Evolutionary conservation across 2,888 invertebrate species (phyloP), one percentile per base, ranked within the genome.

Genomic region (Netelia virgata): DNA sequence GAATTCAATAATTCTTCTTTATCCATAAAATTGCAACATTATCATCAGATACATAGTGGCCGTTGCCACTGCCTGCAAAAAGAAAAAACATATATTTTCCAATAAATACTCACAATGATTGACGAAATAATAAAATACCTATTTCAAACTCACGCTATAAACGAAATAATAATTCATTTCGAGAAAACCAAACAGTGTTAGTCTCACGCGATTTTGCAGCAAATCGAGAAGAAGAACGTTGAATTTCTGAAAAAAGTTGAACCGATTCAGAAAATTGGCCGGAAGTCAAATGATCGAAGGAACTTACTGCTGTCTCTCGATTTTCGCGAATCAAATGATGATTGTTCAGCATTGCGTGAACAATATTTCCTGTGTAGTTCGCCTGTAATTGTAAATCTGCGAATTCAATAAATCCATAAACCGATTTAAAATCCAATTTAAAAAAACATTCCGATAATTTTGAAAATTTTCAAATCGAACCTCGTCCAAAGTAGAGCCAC

Each of bases 1-100:
- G 5, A 57, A 57, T 18, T 57, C 0, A 57, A 16, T 18, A 57
- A 57, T 61, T 61, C 1, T 61, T 1, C 18, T 43, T 23, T n/a
- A 23, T 1, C 23, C 14, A 57, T 76, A 55, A 18, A 80, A 59
- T 50, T 80, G 80, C 16, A 73, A n/a, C 59, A 80, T 80, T 59
- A 68, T 80, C 20, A n/a, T 59, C 5, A 70, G 41, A 18, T 70
- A 57, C 8, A 18, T 18, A 9, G 18, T 55, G 41, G 57, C 28
- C 3, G 68, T 66, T 50, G 50, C 11, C n/a, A 75, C 3, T 5
- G 16, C 47, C 76, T 76, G 68, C 5, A 76, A 76, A 20, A 43
- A 3, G 23, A 53, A 75, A 16, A 64, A 20, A 28, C 28, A 47
- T 18, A 5, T 3, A 11, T 47, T 1, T 43, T 69, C 47, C 28